phyloP scores from a whole-genome alignment of 2,888 invertebrate genomes.

The Microplitis manilae region DNA sequence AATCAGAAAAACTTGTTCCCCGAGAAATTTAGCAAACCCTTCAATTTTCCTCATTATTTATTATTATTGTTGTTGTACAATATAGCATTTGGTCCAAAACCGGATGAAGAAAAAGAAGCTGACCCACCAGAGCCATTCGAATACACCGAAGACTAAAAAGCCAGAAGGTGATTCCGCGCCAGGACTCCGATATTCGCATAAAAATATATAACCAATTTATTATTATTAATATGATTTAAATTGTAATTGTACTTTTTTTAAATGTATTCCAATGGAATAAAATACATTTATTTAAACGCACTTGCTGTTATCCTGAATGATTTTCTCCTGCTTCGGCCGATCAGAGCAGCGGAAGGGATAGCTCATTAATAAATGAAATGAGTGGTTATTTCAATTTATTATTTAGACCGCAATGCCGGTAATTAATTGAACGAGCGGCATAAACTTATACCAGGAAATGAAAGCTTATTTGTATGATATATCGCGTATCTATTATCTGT shows the following conservation, averaged over 20 bases:
- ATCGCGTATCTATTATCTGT: not conserved
- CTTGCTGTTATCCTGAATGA: too few species aligned
- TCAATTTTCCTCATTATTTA: slow-evolving; percentile 5
- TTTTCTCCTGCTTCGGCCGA: too few species aligned
- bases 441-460: not conserved
- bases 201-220: not conserved
- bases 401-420: not conserved
- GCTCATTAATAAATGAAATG: too few species aligned
- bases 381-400: not conserved
- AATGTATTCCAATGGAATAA: too few species aligned
- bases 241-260: too few species aligned
- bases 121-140: slow-evolving; percentile 98
- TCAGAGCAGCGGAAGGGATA: too few species aligned
- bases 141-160: slow-evolving; percentile 85
- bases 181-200: not conserved
- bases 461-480: not conserved
- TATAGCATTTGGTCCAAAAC: slow-evolving; percentile 87
- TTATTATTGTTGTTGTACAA: slow-evolving; percentile 12
- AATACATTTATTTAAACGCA: too few species aligned
- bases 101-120: slow-evolving; percentile 96
- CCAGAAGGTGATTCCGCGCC: not conserved
- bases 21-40: not conserved
- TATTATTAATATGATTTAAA: not conserved
- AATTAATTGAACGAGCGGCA: not conserved
- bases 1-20: not conserved